phyloP scores from a whole-genome alignment of 2,113 vertebrate genomes.

The Enhydra lutris region DNA sequence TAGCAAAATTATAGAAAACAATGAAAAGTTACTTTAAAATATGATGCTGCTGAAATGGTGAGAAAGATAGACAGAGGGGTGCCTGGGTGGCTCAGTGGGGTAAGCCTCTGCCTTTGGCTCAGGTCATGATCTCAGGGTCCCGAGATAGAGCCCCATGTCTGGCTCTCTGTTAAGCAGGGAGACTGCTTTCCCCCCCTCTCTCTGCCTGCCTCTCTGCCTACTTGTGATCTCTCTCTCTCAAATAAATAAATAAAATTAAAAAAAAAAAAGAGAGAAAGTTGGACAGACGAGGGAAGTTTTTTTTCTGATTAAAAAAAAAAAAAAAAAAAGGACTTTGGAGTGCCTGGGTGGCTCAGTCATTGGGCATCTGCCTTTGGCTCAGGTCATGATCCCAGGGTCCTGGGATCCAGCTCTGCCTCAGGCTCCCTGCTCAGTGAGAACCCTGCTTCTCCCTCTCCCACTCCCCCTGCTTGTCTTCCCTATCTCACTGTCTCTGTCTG shows the following conservation, averaged over 20 bases:
- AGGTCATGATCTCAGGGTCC: too few species aligned
- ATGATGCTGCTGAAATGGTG: not conserved
- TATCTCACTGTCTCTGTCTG: not conserved
- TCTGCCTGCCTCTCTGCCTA: too few species aligned
- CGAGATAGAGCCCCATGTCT: too few species aligned
- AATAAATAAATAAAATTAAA: too few species aligned
- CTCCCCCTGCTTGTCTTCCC: not conserved
- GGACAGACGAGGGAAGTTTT: not conserved
- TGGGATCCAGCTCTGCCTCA: accelerated
- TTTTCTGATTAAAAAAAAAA: not conserved
- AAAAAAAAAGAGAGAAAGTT: not conserved
- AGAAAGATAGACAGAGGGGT: not conserved
- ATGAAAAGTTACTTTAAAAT: slow-evolving; percentile 4
- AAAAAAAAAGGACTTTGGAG: not conserved
- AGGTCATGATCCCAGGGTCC: too few species aligned
- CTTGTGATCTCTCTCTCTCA: too few species aligned
- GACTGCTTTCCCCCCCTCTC: too few species aligned
- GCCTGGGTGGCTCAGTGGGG: too few species aligned
- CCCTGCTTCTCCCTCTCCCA: not conserved
- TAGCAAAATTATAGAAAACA: not conserved
- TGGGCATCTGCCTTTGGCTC: too few species aligned
- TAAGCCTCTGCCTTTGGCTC: too few species aligned
- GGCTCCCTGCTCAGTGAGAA: not conserved
- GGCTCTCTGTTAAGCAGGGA: too few species aligned
- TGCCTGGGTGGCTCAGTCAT: not conserved